Evolutionary conservation across 2,888 invertebrate species (phyloP), one percentile per base, ranked within the genome.

Genomic region (Conus canariensis): DNA sequence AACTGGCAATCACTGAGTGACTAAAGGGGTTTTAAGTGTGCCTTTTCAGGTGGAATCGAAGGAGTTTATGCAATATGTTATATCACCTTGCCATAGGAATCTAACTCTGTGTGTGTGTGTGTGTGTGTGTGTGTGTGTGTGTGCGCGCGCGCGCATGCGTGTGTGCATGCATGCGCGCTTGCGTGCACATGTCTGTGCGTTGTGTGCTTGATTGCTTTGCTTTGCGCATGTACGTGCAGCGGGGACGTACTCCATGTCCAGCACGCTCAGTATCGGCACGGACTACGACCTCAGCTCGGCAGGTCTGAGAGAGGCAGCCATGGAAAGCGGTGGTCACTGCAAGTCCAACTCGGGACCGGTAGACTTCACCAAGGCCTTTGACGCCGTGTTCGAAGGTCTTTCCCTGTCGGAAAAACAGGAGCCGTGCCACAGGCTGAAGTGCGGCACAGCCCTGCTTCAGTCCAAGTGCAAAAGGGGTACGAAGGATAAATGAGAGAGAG

Each of bases 241-340:
- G 85, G 94, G 94, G 58, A 82, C 93, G 6, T 90, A 94, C 64
- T 93, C 98, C 95, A 97, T 98, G 94, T 97, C 98, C 12, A 98
- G 97, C 95, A 97, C 97, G 4, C 96, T 98, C 88, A 97, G 97
- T 7, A 98, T 98, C 92, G 97, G 97, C 45, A 97, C 97, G 0
- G 97, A 97, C 93, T 97, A 98, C 93, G 97, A 98, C 95, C 97
- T 97, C 95, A 97, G 97, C 93, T 97, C 97, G 58, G 97, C 97
- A 1, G 97, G 97, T 25, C 95, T 98, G 92, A 96, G 97, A 92
- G 97, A 97, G 88, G 97, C 97, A 93, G 97, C 97, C 6, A 97
- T 97, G 95, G 96, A 96, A 16, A 96, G 97, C 93, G 97, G 97
- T 0, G 4, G 9, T 19, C 96, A 97, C 64, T 98, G 98, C 98